phyloP scores from a whole-genome alignment of 2,113 vertebrate genomes.

The Gobio gobio region DNA sequence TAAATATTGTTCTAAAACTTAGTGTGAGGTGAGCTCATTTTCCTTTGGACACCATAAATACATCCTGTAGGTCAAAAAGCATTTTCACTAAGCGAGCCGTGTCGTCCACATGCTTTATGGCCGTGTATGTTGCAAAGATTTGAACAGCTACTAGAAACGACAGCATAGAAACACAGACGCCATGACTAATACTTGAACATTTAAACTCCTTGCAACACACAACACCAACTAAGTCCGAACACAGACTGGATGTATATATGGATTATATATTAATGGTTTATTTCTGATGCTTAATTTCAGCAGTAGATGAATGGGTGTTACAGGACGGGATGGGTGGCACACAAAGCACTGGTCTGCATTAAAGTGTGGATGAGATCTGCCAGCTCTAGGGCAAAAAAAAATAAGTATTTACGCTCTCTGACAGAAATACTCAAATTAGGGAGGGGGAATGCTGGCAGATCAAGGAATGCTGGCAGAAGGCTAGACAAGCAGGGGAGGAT shows the following conservation, averaged over 20 bases:
- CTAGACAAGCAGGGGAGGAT: constrained; percentile 6
- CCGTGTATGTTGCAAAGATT: not conserved
- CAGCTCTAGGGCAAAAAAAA: not conserved
- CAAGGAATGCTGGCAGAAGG: not conserved
- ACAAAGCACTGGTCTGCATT: constrained; percentile 7
- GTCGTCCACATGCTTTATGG: not conserved
- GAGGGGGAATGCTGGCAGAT: no score
- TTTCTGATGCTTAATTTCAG: not conserved
- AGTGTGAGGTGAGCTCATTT: no score
- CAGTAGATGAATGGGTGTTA: not conserved
- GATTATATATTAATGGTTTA: not conserved
- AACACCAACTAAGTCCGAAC: not conserved
- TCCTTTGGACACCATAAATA: not conserved
- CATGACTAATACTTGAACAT: not conserved
- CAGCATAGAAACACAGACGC: not conserved
- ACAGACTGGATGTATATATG: not conserved
- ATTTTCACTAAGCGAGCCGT: not conserved
- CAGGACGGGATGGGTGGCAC: not conserved
- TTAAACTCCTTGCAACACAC: not conserved
- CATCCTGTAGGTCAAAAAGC: not conserved
- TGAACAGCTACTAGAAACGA: not conserved
- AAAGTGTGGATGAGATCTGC: not conserved
- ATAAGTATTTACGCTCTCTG: not conserved
- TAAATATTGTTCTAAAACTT: no score
- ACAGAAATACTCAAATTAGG: not conserved